Evolutionary conservation across 2,888 invertebrate genomes (phyloP).

Genomic region (Phragmatobia fuliginosa): DNA sequence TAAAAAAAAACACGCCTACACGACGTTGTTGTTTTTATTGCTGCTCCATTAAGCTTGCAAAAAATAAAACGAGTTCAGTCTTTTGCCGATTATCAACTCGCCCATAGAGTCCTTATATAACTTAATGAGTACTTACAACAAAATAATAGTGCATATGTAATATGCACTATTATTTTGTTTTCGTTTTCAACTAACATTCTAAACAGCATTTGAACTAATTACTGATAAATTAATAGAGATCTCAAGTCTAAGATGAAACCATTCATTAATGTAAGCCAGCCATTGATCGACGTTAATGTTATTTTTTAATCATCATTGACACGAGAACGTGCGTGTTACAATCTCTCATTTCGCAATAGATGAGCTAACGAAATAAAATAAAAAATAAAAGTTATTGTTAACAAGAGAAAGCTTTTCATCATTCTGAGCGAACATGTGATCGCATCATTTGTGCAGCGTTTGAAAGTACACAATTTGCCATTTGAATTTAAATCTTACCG

Average conservation of each 20-base stretch:
- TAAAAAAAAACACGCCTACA: background rate
- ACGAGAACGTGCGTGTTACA: conserved; percentile 43
- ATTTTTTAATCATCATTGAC: background rate
- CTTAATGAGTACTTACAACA: too few relatives aligned
- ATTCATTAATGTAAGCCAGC: background rate
- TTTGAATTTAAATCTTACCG: conserved; percentile 39
- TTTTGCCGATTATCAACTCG: background rate
- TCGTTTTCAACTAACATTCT: background rate
- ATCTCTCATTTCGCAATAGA: conserved; percentile 43
- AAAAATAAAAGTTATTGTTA: conserved; percentile 56
- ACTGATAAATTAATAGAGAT: background rate
- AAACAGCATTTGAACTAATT: background rate
- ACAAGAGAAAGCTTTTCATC: conserved; percentile 70
- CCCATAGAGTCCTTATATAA: too few relatives aligned
- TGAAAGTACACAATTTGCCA: conserved; percentile 55
- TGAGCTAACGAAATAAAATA: conserved; percentile 48
- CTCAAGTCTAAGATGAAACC: background rate
- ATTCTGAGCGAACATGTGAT: conserved; percentile 69
- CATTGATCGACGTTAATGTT: background rate
- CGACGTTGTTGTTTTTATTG: background rate
- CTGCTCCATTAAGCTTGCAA: background rate
- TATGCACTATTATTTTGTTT: too few relatives aligned
- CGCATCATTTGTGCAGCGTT: conserved; percentile 64
- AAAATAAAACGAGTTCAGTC: background rate
- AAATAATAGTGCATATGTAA: too few relatives aligned